Percentiles rank a stretch among this genome's conserved stretches.
phyloP scores from a whole-genome alignment of 2,113 vertebrate species.

The Suricata suricatta region DNA sequence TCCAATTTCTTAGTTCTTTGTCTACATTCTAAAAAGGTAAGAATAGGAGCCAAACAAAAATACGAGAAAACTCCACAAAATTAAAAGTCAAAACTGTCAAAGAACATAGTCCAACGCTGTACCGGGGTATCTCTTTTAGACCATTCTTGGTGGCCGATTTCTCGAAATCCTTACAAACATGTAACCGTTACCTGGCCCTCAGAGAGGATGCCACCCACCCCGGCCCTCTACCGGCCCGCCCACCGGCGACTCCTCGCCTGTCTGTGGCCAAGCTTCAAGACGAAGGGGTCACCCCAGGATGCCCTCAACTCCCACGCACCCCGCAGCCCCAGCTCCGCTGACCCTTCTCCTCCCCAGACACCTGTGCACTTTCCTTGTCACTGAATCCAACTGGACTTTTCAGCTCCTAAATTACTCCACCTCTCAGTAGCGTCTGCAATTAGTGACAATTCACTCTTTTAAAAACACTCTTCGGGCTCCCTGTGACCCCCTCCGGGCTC shows the following conservation, averaged over 20 bases:
- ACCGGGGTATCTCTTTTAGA: background rate
- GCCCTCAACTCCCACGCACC: background rate
- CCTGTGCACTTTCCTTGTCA: background rate
- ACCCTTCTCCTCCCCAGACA: background rate
- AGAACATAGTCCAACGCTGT: too few relatives aligned
- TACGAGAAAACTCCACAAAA: conserved; percentile 26
- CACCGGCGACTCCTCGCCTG: background rate
- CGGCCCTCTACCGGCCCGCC: background rate
- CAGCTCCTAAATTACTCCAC: background rate
- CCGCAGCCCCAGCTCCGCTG: background rate
- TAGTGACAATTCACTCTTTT: background rate
- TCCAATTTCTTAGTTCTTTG: background rate
- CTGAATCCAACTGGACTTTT: background rate
- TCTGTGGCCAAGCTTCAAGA: background rate
- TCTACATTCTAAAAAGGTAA: background rate
- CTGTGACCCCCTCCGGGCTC: background rate
- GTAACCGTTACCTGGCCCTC: background rate
- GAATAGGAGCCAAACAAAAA: background rate
- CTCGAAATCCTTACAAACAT: background rate
- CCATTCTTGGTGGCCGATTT: background rate
- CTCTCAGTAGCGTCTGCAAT: background rate
- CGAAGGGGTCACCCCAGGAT: background rate
- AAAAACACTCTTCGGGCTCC: background rate
- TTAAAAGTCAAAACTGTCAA: background rate
- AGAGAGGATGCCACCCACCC: background rate